Evolutionary conservation across 37 sponge, comb jelly and placozoan species (phyloP).

Genomic region (Bolinopsis microptera): DNA sequence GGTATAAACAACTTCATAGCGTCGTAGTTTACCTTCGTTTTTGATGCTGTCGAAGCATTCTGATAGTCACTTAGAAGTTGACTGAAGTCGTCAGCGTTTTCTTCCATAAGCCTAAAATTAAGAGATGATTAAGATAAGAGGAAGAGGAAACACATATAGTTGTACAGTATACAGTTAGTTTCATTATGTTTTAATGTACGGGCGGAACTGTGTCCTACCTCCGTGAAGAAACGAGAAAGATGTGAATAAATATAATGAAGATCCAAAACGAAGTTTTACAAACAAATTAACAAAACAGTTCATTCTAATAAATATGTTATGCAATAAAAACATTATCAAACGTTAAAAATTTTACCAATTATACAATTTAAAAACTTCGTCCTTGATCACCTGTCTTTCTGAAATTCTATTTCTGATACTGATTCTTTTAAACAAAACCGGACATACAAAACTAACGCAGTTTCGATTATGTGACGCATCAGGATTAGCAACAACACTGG

Average conservation of each 20-base stretch:
- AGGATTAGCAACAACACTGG: not conserved
- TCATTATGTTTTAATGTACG: too few species aligned
- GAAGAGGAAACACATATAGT: too few species aligned
- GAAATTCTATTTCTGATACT: not conserved
- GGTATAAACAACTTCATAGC: too few species aligned
- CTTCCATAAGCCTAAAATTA: too few species aligned
- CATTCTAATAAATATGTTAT: not conserved
- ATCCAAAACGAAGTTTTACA: not conserved
- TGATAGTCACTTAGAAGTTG: slow-evolving; percentile 3
- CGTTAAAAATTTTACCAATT: slow-evolving; percentile 28
- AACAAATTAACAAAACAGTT: not conserved
- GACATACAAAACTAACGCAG: slow-evolving; percentile 77
- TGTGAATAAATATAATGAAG: too few species aligned
- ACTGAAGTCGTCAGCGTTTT: not conserved
- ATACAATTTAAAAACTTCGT: slow-evolving; percentile 40
- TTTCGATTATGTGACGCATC: not conserved
- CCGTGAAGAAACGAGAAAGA: too few species aligned
- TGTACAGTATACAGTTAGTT: too few species aligned
- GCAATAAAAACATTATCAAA: not conserved
- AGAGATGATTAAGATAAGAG: too few species aligned
- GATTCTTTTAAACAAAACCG: slow-evolving; percentile 68
- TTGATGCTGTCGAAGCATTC: not conserved
- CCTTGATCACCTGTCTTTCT: not conserved
- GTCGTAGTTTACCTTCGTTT: slow-evolving; percentile 7
- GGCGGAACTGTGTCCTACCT: too few species aligned